Evolutionary conservation across 2,888 invertebrate genomes (phyloP), one percentile per base, ranked within the genome.

Genomic region (Cheilosia vernalis): DNA sequence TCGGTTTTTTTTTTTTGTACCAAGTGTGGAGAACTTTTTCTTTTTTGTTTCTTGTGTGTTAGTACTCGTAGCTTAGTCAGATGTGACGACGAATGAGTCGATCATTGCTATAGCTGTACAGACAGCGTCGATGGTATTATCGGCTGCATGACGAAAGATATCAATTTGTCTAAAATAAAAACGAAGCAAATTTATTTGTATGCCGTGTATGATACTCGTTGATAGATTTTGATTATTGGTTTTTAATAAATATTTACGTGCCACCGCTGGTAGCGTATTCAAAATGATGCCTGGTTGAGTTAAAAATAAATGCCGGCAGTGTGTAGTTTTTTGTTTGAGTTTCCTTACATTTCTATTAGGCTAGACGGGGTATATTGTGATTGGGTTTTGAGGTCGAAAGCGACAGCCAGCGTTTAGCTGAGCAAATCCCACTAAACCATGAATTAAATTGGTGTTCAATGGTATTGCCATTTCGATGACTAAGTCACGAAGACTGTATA

Each of bases 151-250:
- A 78, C 78, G 67, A 74, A 84, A 64, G 58, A 79, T 74, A 74
- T 82, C 78, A 82, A 82, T 82, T 77, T 72, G 77, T 66, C 55
- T 47, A 61, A 67, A 74, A 63, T 33, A n/a, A 49, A 66, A 66
- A 58, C 44, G 53, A 53, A 76, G 19, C 63, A 30, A 24, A 74
- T 69, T 63, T 64, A 33, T 74, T 33, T 10, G 24, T 10, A 24
- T 47, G 61, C 37, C 47, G 63, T 63, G 40, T 49, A 61, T 66
- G 55, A 61, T 42, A 73, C 66, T 63, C 53, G 73, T 69, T 83
- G 66, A 61, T 83, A 72, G 72, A 76, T 67, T 53, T 60, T 64
- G 72, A 77, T 66, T 82, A 69, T 74, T 77, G 66, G 60, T 77
- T 61, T 77, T 83, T 37, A 76, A 51, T 70, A 76, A 76, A 70